Base-by-base conservation (phyloP, 1,140 invertebrate species). In the Anastrepha obliqua region DNA sequence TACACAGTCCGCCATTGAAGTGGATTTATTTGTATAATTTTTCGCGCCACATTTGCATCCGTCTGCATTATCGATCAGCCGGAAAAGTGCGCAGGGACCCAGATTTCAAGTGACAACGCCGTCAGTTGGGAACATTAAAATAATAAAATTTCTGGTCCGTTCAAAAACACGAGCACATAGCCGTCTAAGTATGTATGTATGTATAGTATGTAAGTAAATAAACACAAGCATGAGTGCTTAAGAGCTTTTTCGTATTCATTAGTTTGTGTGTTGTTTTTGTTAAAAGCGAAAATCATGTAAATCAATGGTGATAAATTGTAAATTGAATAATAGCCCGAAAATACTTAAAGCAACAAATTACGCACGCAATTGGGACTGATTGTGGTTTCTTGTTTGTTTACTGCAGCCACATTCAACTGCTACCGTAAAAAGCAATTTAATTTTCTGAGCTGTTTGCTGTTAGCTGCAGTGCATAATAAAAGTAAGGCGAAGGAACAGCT, bases 261-360 rank as follows among this genome's bases (percentile, higher is more conserved):
- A 29, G n/a, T 67, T 7, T 39, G 29, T 42, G n/a, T 39, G 5
- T 39, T 67, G 29, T 17, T 47, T 47, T 47, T 7, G 17, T 17
- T 15, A 17, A 47, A 55, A 3, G 11, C 44, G 47, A 78, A 78
- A 78, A 78, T 20, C 70, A 44, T 51, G 47, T 51, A 74, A 74
- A 74, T 74, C 70, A 78, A 78, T 51, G 15, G 70, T 78, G 70
- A 78, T 55, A 78, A 78, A 81, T 58, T 81, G 17, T 81, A 81
- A 81, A 81, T 55, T 81, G 74, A 81, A 81, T 55, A 81, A 81
- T 81, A 20, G 47, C 20, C 60, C n/a, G 60, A 15, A 62, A 62
- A 62, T 62, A 62, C 60, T 62, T 17, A 62, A 62, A 62, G 60
- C 60, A 62, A 62, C 60, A 62, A 62, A 62, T 62, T 62, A 62